phyloP scores from a whole-genome alignment of 1,140 invertebrate species.

The Odontomachus brunneus region DNA sequence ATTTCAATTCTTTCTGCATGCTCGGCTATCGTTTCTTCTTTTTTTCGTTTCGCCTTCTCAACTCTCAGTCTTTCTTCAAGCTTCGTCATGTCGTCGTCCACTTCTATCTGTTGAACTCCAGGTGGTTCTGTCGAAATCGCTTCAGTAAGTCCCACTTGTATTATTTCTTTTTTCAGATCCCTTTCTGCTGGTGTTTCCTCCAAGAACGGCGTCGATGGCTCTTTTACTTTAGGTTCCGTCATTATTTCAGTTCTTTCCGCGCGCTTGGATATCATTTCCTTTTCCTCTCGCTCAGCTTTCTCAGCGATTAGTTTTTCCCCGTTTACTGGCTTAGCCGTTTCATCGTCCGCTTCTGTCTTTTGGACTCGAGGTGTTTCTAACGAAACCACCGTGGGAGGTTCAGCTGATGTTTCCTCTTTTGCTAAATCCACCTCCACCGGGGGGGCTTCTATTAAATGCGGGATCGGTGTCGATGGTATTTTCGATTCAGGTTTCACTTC shows the following conservation, averaged over 20 bases:
- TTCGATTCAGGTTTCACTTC: constrained; percentile 4
- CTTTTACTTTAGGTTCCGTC: not conserved
- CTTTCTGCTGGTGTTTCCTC: constrained; percentile 2
- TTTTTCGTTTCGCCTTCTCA: too few relatives aligned
- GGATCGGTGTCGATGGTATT: not conserved
- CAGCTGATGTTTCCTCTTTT: constrained; percentile 8
- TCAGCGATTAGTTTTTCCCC: not conserved
- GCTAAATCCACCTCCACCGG: not conserved
- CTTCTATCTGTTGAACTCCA: too few relatives aligned
- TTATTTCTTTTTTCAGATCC: constrained; percentile 18
- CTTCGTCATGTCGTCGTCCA: too few relatives aligned
- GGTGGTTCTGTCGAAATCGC: too few relatives aligned
- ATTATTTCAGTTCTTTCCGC: not conserved
- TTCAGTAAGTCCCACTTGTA: not conserved
- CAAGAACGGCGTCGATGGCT: not conserved
- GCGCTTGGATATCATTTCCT: not conserved
- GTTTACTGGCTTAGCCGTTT: not conserved
- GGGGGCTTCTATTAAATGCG: not conserved
- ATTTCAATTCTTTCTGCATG: too few relatives aligned
- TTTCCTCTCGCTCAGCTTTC: not conserved
- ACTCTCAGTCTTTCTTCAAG: too few relatives aligned
- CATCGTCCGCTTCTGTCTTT: not conserved
- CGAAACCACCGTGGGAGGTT: constrained; percentile 3
- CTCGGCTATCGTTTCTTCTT: too few relatives aligned
- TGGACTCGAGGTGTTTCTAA: not conserved